Conservation (phyloP, 2,113 vertebrate species). For the Strix uralensis region DNA sequence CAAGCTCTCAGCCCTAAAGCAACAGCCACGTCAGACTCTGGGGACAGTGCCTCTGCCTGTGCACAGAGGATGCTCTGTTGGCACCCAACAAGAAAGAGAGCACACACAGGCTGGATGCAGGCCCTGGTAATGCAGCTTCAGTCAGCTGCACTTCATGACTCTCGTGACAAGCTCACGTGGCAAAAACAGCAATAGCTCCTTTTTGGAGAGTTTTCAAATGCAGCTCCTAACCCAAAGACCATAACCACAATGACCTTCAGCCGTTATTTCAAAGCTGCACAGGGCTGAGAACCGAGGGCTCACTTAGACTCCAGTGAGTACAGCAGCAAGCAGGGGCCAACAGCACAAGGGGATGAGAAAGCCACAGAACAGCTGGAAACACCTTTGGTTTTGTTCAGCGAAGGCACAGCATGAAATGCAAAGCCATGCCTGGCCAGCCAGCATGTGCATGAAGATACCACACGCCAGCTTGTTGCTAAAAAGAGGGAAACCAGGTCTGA, state of each 20-base stretch:
- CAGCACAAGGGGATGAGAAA: not conserved
- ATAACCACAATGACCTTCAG: slow-evolving; percentile 25
- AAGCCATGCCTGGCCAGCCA: not conserved
- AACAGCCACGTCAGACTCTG: fast-evolving
- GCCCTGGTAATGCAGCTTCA: not conserved
- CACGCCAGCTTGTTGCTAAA: not conserved
- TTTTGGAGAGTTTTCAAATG: not conserved
- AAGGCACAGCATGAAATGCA: not conserved
- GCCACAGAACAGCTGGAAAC: not conserved
- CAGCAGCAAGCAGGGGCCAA: not conserved
- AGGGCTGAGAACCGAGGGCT: not conserved
- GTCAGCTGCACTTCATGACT: not conserved
- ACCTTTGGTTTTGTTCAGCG: not conserved
- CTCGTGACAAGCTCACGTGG: slow-evolving; percentile 1
- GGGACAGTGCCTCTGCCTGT: not conserved
- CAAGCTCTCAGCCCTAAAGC: not conserved
- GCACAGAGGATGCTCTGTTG: not conserved
- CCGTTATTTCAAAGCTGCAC: not conserved
- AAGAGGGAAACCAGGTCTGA: not conserved
- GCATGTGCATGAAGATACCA: fast-evolving
- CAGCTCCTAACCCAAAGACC: not conserved
- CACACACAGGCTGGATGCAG: not conserved
- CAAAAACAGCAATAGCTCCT: not conserved
- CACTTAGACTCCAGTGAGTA: not conserved
- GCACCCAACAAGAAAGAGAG: not conserved